A percentile compares a stretch with the other conserved stretches of the same genome.
phyloP scores from a whole-genome alignment of 1,140 invertebrate genomes.

The Eumaeus atala region DNA sequence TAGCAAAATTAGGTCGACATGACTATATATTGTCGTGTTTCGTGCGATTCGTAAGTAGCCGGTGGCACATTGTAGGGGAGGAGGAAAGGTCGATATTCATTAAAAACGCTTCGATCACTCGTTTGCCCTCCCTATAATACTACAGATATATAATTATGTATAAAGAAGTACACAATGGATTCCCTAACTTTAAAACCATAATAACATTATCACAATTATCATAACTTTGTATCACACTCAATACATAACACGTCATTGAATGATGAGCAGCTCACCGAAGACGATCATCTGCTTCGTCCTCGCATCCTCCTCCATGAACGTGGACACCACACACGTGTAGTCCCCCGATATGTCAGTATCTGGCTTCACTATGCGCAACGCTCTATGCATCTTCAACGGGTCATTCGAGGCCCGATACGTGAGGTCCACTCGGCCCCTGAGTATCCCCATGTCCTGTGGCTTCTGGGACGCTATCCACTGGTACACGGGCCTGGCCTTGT shows the following conservation, averaged over 20 bases:
- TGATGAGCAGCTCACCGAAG: slow-evolving; percentile 75
- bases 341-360: slow-evolving; percentile 82
- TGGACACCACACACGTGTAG: slow-evolving; percentile 83
- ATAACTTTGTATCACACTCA: no score
- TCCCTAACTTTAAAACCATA: no score
- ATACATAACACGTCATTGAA: background rate
- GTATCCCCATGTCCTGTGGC: slow-evolving; percentile 77
- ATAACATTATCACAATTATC: no score
- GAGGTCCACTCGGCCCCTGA: slow-evolving; percentile 79
- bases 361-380: slow-evolving; percentile 79
- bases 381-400: slow-evolving; percentile 76
- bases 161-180: no score
- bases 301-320: slow-evolving; percentile 79
- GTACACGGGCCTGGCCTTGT: slow-evolving; percentile 79
- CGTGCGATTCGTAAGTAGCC: no score
- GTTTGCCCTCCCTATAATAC: no score
- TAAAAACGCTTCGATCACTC: no score
- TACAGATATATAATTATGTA: no score
- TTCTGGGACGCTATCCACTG: slow-evolving; percentile 83
- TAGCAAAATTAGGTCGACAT: no score
- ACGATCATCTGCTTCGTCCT: slow-evolving; percentile 81
- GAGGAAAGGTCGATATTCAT: no score
- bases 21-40: no score
- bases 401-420: slow-evolving; percentile 76
- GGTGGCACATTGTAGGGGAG: no score